Base-by-base conservation (phyloP, 1,140 invertebrate species). In the Aphelenchoides fujianensis region DNA sequence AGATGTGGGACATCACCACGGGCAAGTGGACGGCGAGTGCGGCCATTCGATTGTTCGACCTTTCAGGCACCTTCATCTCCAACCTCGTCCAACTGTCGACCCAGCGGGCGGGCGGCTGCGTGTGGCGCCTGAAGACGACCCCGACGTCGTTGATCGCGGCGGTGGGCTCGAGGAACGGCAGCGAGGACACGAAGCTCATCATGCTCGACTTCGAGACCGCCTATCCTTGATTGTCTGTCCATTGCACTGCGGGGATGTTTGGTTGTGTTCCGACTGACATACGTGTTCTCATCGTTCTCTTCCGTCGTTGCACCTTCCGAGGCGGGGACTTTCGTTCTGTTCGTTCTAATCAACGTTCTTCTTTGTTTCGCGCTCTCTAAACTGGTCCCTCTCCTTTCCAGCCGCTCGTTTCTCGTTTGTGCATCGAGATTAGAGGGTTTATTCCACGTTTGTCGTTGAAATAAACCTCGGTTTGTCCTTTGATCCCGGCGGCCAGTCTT, bases 131-230 rank as follows among this genome's bases (percentile, higher is more conserved):
- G 62, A 88, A 92, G 55, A 93, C 95, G 35, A 96, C 91, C 77
- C 92, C 95, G 79, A 97, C 95, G 1, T 95, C 96, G 86, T 88
- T 99, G 53, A 94, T 98, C 41, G 98, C 95, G 87, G 95, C 96
- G 0, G 95, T 98, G 1, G 96, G 96, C 57, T 97, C 93, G 78
- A 89, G 96, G 9, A 98, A 98, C 84, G 94, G 95, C 28, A 98
- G 95, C 0, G 96, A 99, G 86, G 95, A 98, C 86, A 98, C 97
- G 0, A 98, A 98, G 86, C 88, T 99, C 5, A 89, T 98, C 72
- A 94, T 99, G 9, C 88, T 98, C 62, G 94, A 98, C 86, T 98
- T 98, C 87, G 94, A 97, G 85, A 90, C 92, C 52, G 92, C 94
- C 1, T 84, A 78, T 48, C 81, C 81, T 30, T 75, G 71, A 59